Percentiles rank a stretch among this genome's conserved stretches.
These are phyloP conservation scores for Thera obeliscata DNA, from an alignment of 2,888 invertebrate genomes.

Conservation along the genomic window DNA sequence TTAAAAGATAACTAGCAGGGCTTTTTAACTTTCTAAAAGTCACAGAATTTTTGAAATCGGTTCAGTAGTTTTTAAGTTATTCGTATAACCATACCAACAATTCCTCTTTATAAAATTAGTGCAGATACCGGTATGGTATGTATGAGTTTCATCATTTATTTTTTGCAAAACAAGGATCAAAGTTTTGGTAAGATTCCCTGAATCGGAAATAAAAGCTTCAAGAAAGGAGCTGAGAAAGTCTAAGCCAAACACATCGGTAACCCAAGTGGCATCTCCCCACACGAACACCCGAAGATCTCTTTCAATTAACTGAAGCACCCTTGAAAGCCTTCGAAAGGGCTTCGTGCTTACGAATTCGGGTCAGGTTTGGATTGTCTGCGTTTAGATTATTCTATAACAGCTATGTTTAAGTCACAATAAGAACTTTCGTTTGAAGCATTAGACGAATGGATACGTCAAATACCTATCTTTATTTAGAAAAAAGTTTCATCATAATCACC, in stretches of 20 bases:
- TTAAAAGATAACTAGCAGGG: too few relatives aligned
- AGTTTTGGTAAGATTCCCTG: neutral
- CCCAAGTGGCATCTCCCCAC: conserved; percentile 59
- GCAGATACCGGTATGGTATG: too few relatives aligned
- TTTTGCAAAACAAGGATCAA: too few relatives aligned
- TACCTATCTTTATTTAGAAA: too few relatives aligned
- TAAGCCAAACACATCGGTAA: conserved; percentile 37
- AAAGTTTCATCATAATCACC: too few relatives aligned
- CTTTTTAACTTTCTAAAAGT: too few relatives aligned
- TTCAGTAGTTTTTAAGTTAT: too few relatives aligned
- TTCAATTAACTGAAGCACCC: conserved; percentile 77
- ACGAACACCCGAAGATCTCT: conserved; percentile 68
- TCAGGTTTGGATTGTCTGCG: conserved; percentile 53
- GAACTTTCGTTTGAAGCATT: neutral
- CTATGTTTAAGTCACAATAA: neutral
- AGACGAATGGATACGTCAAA: neutral
- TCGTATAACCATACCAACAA: too few relatives aligned
- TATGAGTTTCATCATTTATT: too few relatives aligned
- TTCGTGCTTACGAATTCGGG: conserved; percentile 52
- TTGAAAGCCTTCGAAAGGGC: conserved; percentile 51
- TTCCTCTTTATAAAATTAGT: too few relatives aligned
- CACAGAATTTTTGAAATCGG: too few relatives aligned
- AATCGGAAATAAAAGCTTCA: conserved; percentile 12
- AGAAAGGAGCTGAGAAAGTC: conserved; percentile 24
- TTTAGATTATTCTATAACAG: conserved; percentile 40